Conservation (phyloP, 2,888 invertebrate species). For the Melanotus villosus region DNA sequence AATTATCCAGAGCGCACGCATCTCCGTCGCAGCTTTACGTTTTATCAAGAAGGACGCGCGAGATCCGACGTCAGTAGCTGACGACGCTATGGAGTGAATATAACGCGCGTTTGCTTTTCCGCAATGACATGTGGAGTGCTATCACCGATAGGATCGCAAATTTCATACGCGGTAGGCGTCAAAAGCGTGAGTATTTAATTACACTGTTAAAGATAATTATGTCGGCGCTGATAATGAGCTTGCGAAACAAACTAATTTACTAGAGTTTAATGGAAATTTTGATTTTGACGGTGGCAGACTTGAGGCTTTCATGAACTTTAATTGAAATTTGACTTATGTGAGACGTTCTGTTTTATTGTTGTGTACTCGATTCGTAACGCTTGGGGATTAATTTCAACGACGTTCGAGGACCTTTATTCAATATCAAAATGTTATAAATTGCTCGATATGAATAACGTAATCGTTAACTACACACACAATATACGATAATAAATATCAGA, state of each 20-base stretch:
- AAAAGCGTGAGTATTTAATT: constrained; percentile 54
- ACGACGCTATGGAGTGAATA: constrained; percentile 52
- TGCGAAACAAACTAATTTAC: no score
- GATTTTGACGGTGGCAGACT: no score
- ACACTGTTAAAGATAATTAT: not conserved
- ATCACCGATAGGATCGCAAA: constrained; percentile 57
- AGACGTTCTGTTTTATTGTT: no score
- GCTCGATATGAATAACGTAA: no score
- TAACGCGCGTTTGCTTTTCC: constrained; percentile 46
- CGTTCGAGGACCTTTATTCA: no score
- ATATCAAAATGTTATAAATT: no score
- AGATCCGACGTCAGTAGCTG: constrained; percentile 51
- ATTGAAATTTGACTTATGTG: no score
- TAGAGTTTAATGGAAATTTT: no score
- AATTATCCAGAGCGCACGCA: constrained; percentile 42
- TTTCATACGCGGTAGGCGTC: constrained; percentile 56
- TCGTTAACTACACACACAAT: constrained; percentile 5
- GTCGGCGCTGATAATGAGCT: not conserved
- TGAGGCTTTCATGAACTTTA: no score
- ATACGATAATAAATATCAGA: constrained; percentile 1
- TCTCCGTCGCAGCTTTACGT: constrained; percentile 45
- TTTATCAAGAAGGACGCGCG: constrained; percentile 49
- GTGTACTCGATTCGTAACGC: no score
- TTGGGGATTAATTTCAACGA: no score
- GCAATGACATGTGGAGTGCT: constrained; percentile 63